phyloP scores from a whole-genome alignment of 2,797 vertebrate species.

The Chaetodon trifasciatus region DNA sequence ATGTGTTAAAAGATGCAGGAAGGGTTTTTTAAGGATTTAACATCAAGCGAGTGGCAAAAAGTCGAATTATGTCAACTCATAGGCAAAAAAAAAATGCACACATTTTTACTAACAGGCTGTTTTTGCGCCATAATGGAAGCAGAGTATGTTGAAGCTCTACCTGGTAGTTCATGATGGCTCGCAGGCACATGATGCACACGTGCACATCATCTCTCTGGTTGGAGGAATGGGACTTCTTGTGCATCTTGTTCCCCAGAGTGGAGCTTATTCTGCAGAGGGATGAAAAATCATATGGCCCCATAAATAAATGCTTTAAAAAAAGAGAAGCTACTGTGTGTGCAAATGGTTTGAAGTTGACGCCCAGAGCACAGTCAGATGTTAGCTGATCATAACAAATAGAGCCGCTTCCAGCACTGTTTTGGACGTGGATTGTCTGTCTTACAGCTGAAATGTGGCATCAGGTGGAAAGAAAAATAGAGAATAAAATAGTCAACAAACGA shows the following conservation, averaged over 20 bases:
- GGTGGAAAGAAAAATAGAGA: slow-evolving; percentile 5
- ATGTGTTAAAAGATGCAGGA: background rate
- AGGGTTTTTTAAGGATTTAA: too few relatives aligned
- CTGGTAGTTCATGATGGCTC: slow-evolving; percentile 99
- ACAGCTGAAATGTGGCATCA: slow-evolving; percentile 12
- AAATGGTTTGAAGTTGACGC: background rate
- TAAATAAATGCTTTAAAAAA: background rate
- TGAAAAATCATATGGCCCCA: too few relatives aligned
- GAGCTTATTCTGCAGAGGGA: slow-evolving; percentile 85
- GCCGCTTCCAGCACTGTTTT: slow-evolving; percentile 5
- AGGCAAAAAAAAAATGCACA: too few relatives aligned
- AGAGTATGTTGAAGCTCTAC: slow-evolving; percentile 60
- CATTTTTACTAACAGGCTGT: background rate
- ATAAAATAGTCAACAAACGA: slow-evolving; percentile 4
- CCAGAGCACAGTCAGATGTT: background rate
- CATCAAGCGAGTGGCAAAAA: too few relatives aligned
- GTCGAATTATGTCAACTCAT: background rate
- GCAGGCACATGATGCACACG: slow-evolving; percentile 97
- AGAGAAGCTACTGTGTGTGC: background rate
- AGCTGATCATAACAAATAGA: slow-evolving; percentile 12
- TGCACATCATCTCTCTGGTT: slow-evolving; percentile 95
- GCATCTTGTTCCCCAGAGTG: slow-evolving; percentile 85
- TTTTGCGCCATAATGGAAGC: background rate
- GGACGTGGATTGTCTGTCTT: background rate
- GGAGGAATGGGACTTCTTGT: slow-evolving; percentile 86